Evolutionary conservation across 2,888 invertebrate genomes (phyloP).

Genomic region (Esperia sulphurella): DNA sequence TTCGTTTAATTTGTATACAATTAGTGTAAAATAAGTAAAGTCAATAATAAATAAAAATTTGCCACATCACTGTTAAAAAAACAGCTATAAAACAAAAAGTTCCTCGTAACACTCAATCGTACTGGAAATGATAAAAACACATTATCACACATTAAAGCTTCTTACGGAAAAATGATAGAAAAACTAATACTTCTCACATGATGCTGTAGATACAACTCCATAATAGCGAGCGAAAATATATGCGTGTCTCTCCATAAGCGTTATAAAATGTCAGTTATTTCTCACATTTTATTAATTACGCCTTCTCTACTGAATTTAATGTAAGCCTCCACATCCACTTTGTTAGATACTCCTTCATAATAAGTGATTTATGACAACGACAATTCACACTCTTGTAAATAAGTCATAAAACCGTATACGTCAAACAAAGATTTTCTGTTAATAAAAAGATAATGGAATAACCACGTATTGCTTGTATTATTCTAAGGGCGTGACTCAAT

Average conservation of each 20-base stretch:
- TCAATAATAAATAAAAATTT: too few species aligned
- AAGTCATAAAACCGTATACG: slow-evolving; percentile 25
- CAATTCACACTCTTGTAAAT: slow-evolving; percentile 42
- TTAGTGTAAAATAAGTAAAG: too few species aligned
- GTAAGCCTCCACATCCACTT: slow-evolving; percentile 22
- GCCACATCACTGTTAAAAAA: too few species aligned
- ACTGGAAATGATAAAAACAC: too few species aligned
- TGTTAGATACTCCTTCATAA: slow-evolving; percentile 24
- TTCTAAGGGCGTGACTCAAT: slow-evolving; percentile 44
- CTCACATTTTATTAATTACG: slow-evolving; percentile 62
- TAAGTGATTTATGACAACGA: slow-evolving; percentile 25
- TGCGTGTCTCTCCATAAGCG: slow-evolving; percentile 29
- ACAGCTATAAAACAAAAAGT: too few species aligned
- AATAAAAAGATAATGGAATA: slow-evolving; percentile 1
- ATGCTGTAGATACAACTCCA: slow-evolving; percentile 8
- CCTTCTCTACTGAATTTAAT: slow-evolving; percentile 36
- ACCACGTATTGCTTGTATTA: background rate
- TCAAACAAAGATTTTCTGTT: slow-evolving; percentile 15
- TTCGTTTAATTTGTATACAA: too few species aligned
- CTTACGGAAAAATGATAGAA: slow-evolving; percentile 5
- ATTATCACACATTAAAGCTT: background rate
- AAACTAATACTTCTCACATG: slow-evolving; percentile 17
- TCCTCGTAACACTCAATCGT: too few species aligned
- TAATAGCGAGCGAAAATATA: slow-evolving; percentile 31
- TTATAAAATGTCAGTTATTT: slow-evolving; percentile 63